Base-by-base conservation (phyloP, 2,113 vertebrate genomes). In the Camarhynchus parvulus region DNA sequence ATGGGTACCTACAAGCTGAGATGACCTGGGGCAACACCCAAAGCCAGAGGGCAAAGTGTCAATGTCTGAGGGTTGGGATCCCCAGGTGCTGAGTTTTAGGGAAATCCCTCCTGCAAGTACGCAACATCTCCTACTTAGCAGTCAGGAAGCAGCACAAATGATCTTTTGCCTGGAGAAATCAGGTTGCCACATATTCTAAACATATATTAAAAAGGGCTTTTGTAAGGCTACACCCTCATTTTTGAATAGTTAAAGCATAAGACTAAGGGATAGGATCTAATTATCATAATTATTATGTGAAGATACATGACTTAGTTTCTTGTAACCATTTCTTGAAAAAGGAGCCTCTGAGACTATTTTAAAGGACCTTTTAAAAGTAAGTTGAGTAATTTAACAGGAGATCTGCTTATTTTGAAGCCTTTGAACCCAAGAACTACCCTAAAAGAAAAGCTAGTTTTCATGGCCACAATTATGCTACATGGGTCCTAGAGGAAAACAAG, bases 391-490 rank as follows among this genome's bases (percentile, higher is more conserved):
- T 79, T 79, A 20, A 72, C 58, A 69, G 20, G 13, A 24, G 17
- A 69, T 49, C 4, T 6, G 8, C 1, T 61, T 61, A 68, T 73
- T 91, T 73, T 21, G 56, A 79, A 66, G 19, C 30, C 37, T 81
- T 73, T 39, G 41, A 83, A 69, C 28, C 42, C 23, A 41, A 75
- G 59, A 61, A 81, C 27, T 78, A 37, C 7, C 5, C 15, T 28
- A 27, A 87, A 84, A 63, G n/a, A 73, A 76, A 64, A 90, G 52
- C 18, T 39, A 35, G 4, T 17, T 93, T 79, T 47, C 76, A 46
- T 3, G 23, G 24, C 22, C 1, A 0, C n/a, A 16, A 2, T 55
- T 56, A 21, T 8, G 19, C 27, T 53, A 19, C 41, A 2, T 0
- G 3, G 19, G 16, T 44, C 10, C 14, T 52, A 28, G 30, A 76